Base-by-base conservation (phyloP, 2,113 vertebrate genomes). In the Rattus rattus region DNA sequence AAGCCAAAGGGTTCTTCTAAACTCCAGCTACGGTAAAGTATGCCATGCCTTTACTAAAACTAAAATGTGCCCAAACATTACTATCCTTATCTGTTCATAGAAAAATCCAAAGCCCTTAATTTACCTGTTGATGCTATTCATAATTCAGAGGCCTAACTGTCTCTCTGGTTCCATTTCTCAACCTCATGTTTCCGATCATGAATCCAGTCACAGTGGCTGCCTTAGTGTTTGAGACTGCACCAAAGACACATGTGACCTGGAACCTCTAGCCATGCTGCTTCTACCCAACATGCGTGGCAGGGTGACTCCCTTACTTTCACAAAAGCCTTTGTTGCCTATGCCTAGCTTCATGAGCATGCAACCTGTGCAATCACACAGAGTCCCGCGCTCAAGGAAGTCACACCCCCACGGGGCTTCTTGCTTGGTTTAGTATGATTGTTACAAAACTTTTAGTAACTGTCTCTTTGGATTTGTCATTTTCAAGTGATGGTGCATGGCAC, bases 361-460 rank as follows among this genome's bases (percentile, higher is more conserved):
- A 22, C 36, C 65, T 47, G 2, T 76, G 2, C 13, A 16, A 33
- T n/a, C 20, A 12, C 61, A 69, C 5, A 54, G 65, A 36, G 33
- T 3, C 30, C 54, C 2, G 4, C 5, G 8, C 8, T 72, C 39
- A 85, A 72, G 92, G 56, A 7, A 59, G 33, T 59, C 28, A 26
- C 54, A 33, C 2, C 36, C 20, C n/a, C 9, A 54, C 30, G 88
- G 39, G 47, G 17, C 39, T 52, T 36, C 56, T n/a, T 1, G 9
- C 6, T 69, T 80, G 8, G 36, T 30, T 86, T 65, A 52, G 47
- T 19, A 24, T 16, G 28, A 39, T 72, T 77, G 26, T 12, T 63
- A 77, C n/a, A 65, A 91, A 59, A 91, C 91, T 73, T 73, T 73
- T 80, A 43, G 72, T 20, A 36, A 52, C 36, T 91, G 59, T 63